phyloP scores from a whole-genome alignment of 1,140 invertebrate genomes.

The Formica selysi region DNA sequence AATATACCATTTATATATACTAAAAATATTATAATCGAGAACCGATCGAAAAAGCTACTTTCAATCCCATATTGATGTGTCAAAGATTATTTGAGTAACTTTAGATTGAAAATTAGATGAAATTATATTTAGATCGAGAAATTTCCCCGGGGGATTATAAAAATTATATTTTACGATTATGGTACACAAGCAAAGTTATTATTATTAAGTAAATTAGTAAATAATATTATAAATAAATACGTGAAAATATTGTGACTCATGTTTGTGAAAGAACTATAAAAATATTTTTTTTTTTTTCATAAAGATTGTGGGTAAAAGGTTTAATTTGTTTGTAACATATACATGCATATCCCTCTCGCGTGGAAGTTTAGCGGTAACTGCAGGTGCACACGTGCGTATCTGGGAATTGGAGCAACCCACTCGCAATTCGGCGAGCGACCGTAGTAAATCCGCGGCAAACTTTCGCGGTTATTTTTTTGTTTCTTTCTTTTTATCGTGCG shows the following conservation, averaged over 20 bases:
- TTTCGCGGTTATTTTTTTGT: constrained; percentile 19
- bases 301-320: constrained; percentile 42
- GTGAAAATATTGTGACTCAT: constrained; percentile 27
- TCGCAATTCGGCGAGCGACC: constrained; percentile 33
- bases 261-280: constrained; percentile 28
- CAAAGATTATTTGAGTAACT: background rate
- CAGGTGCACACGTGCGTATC: constrained; percentile 33
- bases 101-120: background rate
- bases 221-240: background rate
- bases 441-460: constrained; percentile 54
- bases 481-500: constrained; percentile 17
- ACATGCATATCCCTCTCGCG: constrained; percentile 6
- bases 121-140: background rate
- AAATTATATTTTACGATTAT: constrained; percentile 15
- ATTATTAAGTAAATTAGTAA: too few relatives aligned
- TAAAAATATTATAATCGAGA: background rate
- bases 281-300: constrained; percentile 6
- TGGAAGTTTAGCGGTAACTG: constrained; percentile 45
- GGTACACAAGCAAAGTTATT: background rate
- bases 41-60: background rate
- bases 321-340: constrained; percentile 55
- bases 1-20: background rate
- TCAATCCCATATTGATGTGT: background rate
- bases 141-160: background rate
- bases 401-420: constrained; percentile 51